Percentiles rank a stretch among this genome's conserved stretches.
Evolutionary conservation across 2,113 vertebrate species (phyloP).

Genomic region (Deroptyus accipitrinus): DNA sequence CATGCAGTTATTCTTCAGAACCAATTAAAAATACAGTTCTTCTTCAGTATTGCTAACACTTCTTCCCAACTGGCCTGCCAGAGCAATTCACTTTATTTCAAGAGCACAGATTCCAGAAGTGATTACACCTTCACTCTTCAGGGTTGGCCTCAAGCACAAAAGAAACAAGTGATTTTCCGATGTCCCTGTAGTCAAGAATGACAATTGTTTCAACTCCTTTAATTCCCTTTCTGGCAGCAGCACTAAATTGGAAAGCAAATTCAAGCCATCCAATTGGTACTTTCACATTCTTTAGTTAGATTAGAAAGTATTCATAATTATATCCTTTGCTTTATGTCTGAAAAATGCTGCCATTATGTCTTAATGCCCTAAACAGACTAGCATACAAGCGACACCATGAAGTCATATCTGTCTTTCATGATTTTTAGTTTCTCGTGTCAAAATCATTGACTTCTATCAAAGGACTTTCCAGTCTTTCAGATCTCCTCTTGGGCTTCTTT

Average conservation of each 20-base stretch:
- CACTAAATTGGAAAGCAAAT: conserved; percentile 16
- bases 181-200: background rate
- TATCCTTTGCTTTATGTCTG: background rate
- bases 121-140: background rate
- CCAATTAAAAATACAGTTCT: background rate
- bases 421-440: background rate
- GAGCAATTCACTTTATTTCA: background rate
- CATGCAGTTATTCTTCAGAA: conserved; percentile 7
- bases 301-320: background rate
- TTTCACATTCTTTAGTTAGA: background rate
- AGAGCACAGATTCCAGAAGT: background rate
- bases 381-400: background rate
- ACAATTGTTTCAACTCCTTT: background rate
- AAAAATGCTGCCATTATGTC: background rate
- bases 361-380: background rate
- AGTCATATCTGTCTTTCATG: background rate
- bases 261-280: background rate
- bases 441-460: background rate
- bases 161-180: background rate
- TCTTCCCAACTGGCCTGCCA: background rate
- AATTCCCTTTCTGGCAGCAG: conserved; percentile 51
- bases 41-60: conserved; percentile 20
- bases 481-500: background rate
- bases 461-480: background rate
- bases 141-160: background rate